Percentiles rank a stretch among this genome's conserved stretches.
Conservation (phyloP, 2,113 vertebrate genomes). For the Austrofundulus limnaeus region DNA sequence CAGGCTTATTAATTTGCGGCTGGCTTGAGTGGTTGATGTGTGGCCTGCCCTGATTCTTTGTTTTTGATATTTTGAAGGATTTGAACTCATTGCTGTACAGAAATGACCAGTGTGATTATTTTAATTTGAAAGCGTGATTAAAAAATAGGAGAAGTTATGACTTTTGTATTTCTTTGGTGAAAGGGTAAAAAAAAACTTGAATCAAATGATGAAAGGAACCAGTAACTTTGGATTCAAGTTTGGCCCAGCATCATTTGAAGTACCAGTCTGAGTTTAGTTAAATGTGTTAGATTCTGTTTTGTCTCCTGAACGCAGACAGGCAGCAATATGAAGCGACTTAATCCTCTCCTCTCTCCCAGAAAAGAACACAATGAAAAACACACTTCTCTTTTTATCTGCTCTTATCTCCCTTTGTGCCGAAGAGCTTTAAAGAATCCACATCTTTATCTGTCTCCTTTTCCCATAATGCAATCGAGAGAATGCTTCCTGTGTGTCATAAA, state of each 20-base stretch:
- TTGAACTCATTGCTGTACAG: not conserved
- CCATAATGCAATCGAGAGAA: constrained; percentile 76
- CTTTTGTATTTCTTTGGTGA: not conserved
- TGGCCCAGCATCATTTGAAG: constrained; percentile 10
- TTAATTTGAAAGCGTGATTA: not conserved
- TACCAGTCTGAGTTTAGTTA: constrained; percentile 22
- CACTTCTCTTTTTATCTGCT: constrained; percentile 74
- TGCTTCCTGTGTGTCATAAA: constrained; percentile 81
- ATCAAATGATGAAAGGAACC: not conserved
- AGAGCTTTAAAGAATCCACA: constrained; percentile 73
- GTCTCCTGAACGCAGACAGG: constrained; percentile 53
- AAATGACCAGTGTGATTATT: not conserved
- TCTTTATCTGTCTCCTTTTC: constrained; percentile 69
- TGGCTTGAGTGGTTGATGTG: constrained; percentile 12
- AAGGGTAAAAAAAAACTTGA: not conserved
- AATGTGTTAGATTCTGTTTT: constrained; percentile 49
- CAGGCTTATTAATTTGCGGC: constrained; percentile 69
- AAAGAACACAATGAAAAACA: constrained; percentile 70
- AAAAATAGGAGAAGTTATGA: not conserved
- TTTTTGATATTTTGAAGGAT: constrained; percentile 1
- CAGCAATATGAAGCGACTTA: constrained; percentile 53
- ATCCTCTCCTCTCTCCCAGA: constrained; percentile 55
- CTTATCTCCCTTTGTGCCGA: constrained; percentile 74
- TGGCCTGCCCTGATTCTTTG: not conserved
- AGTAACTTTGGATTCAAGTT: constrained; percentile 16